These are phyloP conservation scores for Himalopsyche kuldschensis DNA, from an alignment of 2,888 invertebrate genomes.

Conservation along the genomic window DNA sequence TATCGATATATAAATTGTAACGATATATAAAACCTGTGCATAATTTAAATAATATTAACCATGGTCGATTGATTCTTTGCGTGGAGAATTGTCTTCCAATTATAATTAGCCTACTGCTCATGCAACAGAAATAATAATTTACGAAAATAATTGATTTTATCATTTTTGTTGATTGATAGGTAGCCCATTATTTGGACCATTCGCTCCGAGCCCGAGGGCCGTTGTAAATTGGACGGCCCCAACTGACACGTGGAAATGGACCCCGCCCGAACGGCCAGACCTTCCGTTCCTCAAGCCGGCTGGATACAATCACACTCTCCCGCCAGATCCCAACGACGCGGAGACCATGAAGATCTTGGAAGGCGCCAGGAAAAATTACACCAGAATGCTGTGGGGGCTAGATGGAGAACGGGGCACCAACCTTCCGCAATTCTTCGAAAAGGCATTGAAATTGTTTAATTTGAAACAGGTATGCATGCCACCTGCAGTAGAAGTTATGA, in stretches of 20 bases:
- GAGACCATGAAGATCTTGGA: constrained; percentile 55
- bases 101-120: too few relatives aligned
- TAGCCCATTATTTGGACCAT: constrained; percentile 53
- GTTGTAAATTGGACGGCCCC: constrained; percentile 57
- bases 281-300: constrained; percentile 53
- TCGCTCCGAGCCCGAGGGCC: constrained; percentile 43
- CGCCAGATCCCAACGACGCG: constrained; percentile 57
- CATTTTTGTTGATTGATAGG: constrained; percentile 44
- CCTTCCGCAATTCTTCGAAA: constrained; percentile 78
- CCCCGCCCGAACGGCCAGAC: constrained; percentile 45
- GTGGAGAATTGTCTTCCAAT: too few relatives aligned
- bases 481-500: too few relatives aligned
- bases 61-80: too few relatives aligned
- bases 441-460: constrained; percentile 79
- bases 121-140: not conserved
- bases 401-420: constrained; percentile 71
- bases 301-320: constrained; percentile 56
- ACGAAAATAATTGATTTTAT: not conserved
- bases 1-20: too few relatives aligned
- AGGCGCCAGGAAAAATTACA: constrained; percentile 45
- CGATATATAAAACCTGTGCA: too few relatives aligned
- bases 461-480: constrained; percentile 64
- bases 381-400: constrained; percentile 70
- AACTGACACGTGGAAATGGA: constrained; percentile 52
- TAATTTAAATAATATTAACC: too few relatives aligned